Percentiles rank a stretch among this genome's conserved stretches.
Conservation (phyloP, 2,113 vertebrate genomes). For the Hippocampus mohnikei region DNA sequence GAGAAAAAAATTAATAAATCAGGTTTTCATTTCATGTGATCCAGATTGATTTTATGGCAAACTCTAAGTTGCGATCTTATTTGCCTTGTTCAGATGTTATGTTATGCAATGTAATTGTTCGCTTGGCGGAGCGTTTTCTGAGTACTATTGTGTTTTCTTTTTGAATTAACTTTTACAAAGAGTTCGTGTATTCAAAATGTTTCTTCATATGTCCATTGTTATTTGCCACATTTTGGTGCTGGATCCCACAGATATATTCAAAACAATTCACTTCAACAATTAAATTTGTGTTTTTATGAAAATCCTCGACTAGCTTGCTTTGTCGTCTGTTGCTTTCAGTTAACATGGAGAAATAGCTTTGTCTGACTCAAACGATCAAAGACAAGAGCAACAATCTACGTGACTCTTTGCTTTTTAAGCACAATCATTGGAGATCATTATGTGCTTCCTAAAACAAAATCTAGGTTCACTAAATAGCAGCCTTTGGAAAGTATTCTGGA, state of each 20-base stretch:
- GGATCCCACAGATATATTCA: not conserved
- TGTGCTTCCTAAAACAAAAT: not conserved
- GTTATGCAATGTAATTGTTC: not conserved
- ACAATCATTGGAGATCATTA: not conserved
- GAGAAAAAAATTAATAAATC: not conserved
- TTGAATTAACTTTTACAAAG: not conserved
- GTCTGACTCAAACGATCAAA: not conserved
- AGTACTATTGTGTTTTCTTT: not conserved
- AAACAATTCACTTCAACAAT: not conserved
- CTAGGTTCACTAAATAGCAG: not conserved
- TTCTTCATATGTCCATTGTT: not conserved
- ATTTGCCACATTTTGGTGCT: not conserved
- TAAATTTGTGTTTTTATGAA: not conserved
- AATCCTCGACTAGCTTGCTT: not conserved
- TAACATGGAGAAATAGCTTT: not conserved
- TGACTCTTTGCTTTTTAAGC: not conserved
- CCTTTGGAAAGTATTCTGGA: constrained; percentile 3
- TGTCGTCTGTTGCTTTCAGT: not conserved
- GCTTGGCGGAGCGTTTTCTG: not conserved
- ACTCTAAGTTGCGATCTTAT: not conserved
- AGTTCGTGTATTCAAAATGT: not conserved
- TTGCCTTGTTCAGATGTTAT: not conserved
- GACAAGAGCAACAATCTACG: not conserved
- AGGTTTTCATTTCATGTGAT: not conserved
- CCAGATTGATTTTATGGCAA: not conserved